phyloP scores from a whole-genome alignment of 2,113 vertebrate genomes.

The Prinia subflava region DNA sequence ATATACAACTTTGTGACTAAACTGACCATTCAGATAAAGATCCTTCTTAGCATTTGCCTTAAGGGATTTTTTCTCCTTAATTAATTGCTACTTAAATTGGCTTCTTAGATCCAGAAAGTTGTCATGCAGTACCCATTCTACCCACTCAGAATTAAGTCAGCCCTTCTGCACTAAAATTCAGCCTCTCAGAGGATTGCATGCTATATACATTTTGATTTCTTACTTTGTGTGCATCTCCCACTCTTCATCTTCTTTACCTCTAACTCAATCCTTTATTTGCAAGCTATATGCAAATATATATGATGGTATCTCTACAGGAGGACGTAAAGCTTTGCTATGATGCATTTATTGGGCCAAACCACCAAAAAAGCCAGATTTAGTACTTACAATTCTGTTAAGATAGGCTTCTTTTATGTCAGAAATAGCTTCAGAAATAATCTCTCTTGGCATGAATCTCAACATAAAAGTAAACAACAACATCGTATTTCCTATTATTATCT shows the following conservation, averaged over 20 bases:
- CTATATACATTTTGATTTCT: background rate
- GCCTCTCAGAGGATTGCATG: background rate
- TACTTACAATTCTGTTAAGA: background rate
- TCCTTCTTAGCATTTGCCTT: background rate
- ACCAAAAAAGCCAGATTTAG: background rate
- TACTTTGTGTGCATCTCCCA: background rate
- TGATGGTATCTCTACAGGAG: background rate
- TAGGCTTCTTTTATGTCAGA: background rate
- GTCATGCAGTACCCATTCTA: background rate
- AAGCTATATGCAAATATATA: background rate
- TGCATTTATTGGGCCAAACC: background rate
- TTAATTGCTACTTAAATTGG: background rate
- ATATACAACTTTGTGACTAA: background rate
- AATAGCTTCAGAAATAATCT: background rate
- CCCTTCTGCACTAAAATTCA: background rate
- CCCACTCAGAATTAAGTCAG: background rate
- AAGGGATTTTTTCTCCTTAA: fast-evolving
- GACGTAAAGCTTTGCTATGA: background rate
- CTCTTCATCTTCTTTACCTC: background rate
- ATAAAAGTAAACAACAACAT: background rate
- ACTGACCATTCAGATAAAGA: background rate
- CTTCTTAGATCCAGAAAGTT: background rate
- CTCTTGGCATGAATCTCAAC: background rate
- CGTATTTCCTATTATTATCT: background rate
- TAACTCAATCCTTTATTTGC: background rate